Conservation (phyloP, 2,113 vertebrate species). For the Pardalotus punctatus region DNA sequence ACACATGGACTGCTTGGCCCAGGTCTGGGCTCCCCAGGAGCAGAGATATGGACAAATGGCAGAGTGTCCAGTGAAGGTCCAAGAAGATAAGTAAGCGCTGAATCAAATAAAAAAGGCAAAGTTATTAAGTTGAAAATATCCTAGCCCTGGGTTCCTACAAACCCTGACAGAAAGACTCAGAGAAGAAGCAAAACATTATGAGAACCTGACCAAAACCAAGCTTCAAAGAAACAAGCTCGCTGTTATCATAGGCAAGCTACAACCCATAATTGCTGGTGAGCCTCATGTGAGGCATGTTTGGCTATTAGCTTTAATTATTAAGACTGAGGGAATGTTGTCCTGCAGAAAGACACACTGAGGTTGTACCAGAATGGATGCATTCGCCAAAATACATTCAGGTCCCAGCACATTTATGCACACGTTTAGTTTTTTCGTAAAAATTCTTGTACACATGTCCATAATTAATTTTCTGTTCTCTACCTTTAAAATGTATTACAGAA, state of each 20-base stretch:
- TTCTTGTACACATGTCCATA: not conserved
- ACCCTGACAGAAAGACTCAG: not conserved
- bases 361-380: not conserved
- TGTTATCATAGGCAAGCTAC: not conserved
- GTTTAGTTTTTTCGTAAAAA: not conserved
- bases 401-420: not conserved
- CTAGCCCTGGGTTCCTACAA: not conserved
- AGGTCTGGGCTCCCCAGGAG: not conserved
- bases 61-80: not conserved
- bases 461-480: not conserved
- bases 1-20: not conserved
- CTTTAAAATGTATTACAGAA: not conserved
- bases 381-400: not conserved
- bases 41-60: rapidly evolving
- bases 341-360: not conserved
- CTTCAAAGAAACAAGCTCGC: not conserved
- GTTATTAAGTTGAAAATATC: not conserved
- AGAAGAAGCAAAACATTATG: not conserved
- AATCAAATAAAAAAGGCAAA: not conserved
- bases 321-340: not conserved
- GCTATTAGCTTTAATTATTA: not conserved
- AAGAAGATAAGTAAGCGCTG: not conserved
- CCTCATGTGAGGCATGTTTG: not conserved
- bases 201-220: not conserved
- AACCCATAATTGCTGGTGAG: not conserved